Percentiles rank a stretch among this genome's conserved stretches.
phyloP scores from a whole-genome alignment of 2,888 invertebrate species.

The Sarcophaga variegata region DNA sequence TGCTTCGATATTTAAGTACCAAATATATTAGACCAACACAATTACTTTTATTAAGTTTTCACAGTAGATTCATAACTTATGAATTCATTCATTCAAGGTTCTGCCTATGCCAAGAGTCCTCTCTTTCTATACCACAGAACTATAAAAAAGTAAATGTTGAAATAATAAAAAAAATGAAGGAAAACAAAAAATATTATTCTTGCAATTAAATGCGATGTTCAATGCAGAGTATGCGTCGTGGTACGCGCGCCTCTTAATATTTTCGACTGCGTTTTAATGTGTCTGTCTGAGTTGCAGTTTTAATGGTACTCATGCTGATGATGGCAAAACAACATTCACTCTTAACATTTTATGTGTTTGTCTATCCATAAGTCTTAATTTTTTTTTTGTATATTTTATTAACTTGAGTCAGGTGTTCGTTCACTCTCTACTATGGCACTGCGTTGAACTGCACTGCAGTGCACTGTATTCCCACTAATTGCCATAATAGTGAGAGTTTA shows the following conservation, averaged over 20 bases:
- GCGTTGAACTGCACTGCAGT: background rate
- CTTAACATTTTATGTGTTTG: constrained; percentile 15
- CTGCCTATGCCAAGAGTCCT: background rate
- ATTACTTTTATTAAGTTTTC: no score
- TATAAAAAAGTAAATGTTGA: background rate
- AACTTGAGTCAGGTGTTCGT: constrained; percentile 63
- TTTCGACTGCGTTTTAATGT: constrained; percentile 19
- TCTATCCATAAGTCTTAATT: background rate
- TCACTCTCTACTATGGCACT: background rate
- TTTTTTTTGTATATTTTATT: background rate
- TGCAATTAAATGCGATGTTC: constrained; percentile 21
- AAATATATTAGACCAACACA: no score
- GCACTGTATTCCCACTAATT: background rate
- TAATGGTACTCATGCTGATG: constrained; percentile 36
- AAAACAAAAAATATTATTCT: background rate
- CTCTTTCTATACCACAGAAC: background rate
- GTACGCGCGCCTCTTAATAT: background rate
- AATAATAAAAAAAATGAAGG: background rate
- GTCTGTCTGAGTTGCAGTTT: constrained; percentile 10
- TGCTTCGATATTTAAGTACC: no score
- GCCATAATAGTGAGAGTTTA: constrained; percentile 60
- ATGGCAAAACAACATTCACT: constrained; percentile 66
- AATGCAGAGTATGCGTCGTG: constrained; percentile 23
- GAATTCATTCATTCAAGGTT: constrained; percentile 9
- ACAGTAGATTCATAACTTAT: background rate